These are phyloP conservation scores for Petroica traversi DNA, from an alignment of 2,113 vertebrate species.

Conservation along the genomic window DNA sequence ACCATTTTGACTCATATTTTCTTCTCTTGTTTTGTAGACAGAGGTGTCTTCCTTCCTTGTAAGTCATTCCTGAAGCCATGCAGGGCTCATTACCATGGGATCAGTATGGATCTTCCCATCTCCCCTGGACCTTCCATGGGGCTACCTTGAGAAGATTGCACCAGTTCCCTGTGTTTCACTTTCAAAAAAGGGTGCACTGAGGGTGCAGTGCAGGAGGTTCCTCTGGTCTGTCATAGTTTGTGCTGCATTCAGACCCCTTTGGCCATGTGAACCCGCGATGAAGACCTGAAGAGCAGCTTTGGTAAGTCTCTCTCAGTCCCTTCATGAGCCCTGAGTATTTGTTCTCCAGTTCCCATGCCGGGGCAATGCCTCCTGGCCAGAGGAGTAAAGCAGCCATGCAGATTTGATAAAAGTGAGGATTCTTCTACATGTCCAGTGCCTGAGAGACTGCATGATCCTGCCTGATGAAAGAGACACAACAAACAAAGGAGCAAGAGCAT, in stretches of 20 bases:
- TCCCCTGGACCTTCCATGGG: background rate
- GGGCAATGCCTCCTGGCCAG: background rate
- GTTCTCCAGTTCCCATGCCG: background rate
- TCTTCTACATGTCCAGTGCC: background rate
- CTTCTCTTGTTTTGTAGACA: background rate
- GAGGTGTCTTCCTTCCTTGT: background rate
- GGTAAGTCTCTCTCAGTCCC: background rate
- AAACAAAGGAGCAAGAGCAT: background rate
- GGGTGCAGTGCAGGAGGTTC: too few species aligned
- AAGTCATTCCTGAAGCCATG: background rate
- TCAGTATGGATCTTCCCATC: background rate
- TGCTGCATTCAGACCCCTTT: background rate
- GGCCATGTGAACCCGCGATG: background rate
- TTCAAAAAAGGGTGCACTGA: background rate
- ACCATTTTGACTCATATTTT: background rate
- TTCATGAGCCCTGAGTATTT: rapidly evolving
- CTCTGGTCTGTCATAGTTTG: background rate
- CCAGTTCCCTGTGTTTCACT: background rate
- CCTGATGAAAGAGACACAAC: background rate
- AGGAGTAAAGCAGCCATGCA: background rate
- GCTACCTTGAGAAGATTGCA: background rate
- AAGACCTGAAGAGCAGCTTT: background rate
- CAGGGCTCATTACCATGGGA: background rate
- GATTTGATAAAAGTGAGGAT: background rate
- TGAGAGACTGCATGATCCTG: background rate